Conservation (phyloP, 2,797 vertebrate genomes). For the Microhierax caerulescens region DNA sequence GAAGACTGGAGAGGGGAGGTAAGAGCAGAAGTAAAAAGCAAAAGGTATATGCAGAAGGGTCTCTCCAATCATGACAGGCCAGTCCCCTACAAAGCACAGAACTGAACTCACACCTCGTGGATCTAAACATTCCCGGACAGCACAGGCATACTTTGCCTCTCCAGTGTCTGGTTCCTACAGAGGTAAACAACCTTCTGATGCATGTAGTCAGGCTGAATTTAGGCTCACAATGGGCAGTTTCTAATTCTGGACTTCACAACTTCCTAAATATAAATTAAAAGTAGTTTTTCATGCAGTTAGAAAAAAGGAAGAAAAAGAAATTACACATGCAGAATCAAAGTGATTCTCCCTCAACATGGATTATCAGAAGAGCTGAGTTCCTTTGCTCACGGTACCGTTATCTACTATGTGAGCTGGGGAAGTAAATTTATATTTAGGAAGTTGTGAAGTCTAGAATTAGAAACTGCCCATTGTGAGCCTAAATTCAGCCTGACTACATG, state of each 20-base stretch:
- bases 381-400: too few relatives aligned
- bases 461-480: neutral
- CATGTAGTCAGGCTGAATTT: neutral
- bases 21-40: neutral
- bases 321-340: too few relatives aligned
- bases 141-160: fast-evolving
- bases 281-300: too few relatives aligned
- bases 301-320: too few relatives aligned
- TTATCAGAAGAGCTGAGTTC: too few relatives aligned
- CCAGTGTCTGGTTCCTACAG: neutral
- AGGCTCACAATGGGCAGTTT: neutral
- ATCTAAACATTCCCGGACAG: neutral
- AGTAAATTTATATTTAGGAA: neutral
- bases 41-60: neutral
- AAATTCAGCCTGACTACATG: neutral
- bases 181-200: neutral
- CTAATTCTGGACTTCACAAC: neutral
- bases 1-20: neutral
- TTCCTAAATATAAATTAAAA: neutral
- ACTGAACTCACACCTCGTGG: neutral
- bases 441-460: neutral
- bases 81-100: neutral
- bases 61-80: neutral
- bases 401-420: too few relatives aligned
- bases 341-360: too few relatives aligned